Percentiles rank a stretch among this genome's conserved stretches.
phyloP scores from a whole-genome alignment of 2,888 invertebrate genomes.

The Neria commutata region DNA sequence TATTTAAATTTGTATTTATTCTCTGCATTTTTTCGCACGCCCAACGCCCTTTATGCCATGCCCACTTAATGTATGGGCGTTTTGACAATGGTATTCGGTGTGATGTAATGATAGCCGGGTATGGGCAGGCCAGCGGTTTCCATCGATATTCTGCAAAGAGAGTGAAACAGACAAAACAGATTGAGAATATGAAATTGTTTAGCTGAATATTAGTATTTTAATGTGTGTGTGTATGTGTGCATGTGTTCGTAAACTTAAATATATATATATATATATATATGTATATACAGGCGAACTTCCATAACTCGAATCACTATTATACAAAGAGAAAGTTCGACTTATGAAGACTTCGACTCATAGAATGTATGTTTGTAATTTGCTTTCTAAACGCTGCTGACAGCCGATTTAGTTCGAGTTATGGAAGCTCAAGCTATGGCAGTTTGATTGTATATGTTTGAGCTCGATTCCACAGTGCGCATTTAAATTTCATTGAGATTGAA shows the following conservation, averaged over 20 bases:
- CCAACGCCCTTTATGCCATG: too few relatives aligned
- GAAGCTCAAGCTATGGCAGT: too few relatives aligned
- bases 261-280: conserved; percentile 20
- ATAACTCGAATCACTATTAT: too few relatives aligned
- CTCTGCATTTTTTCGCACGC: not conserved
- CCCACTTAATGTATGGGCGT: conserved; percentile 82
- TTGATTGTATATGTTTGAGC: too few relatives aligned
- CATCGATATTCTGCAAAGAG: conserved; percentile 90
- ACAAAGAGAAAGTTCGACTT: too few relatives aligned
- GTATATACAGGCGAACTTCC: not conserved
- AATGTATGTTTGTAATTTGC: too few relatives aligned
- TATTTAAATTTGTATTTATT: conserved; percentile 2
- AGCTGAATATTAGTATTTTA: conserved; percentile 10
- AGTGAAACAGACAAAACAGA: too few relatives aligned
- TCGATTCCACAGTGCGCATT: too few relatives aligned
- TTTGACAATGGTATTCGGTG: conserved; percentile 91
- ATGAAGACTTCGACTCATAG: too few relatives aligned
- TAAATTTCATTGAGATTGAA: too few relatives aligned
- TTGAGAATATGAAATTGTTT: not conserved
- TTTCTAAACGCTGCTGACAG: too few relatives aligned
- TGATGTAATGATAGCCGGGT: conserved; percentile 90
- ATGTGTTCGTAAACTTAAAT: not conserved
- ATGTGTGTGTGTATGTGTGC: conserved; percentile 13
- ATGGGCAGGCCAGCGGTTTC: conserved; percentile 91
- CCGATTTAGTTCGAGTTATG: too few relatives aligned